Evolutionary conservation across 2,888 invertebrate genomes (phyloP).

Genomic region (Acleris sparsana): DNA sequence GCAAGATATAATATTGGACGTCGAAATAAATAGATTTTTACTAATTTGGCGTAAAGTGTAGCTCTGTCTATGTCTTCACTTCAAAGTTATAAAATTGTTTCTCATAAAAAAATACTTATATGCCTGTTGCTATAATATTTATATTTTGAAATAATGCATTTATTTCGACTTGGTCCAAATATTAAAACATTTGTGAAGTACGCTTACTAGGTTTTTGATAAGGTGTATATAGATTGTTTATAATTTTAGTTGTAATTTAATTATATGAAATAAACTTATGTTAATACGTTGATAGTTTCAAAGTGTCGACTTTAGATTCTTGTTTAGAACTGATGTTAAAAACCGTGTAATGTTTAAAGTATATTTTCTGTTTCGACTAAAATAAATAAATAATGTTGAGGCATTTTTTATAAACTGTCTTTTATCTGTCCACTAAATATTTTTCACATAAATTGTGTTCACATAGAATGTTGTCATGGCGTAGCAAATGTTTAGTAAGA

Average conservation of each 20-base stretch:
- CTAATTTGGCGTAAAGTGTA: background rate
- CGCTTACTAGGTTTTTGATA: conserved; percentile 35
- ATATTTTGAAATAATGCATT: conserved; percentile 1
- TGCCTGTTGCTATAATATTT: background rate
- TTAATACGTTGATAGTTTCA: conserved; percentile 22
- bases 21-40: conserved; percentile 16
- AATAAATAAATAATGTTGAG: conserved; percentile 9
- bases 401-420: conserved; percentile 1
- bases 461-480: too few species aligned
- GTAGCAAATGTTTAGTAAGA: too few species aligned
- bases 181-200: conserved; percentile 31
- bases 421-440: background rate
- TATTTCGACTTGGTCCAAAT: conserved; percentile 18
- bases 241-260: conserved; percentile 33
- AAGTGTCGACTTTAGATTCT: conserved; percentile 8
- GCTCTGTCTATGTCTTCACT: background rate
- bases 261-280: conserved; percentile 24
- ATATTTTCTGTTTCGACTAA: conserved; percentile 13
- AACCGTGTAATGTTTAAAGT: conserved; percentile 12
- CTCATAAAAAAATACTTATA: conserved; percentile 4
- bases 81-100: background rate
- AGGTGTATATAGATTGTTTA: conserved; percentile 34
- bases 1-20: conserved; percentile 10
- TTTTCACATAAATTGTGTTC: conserved; percentile 21
- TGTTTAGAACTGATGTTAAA: conserved; percentile 12